Evolutionary conservation across 2,797 vertebrate genomes (phyloP).

Genomic region (Lindbergichthys nudifrons): DNA sequence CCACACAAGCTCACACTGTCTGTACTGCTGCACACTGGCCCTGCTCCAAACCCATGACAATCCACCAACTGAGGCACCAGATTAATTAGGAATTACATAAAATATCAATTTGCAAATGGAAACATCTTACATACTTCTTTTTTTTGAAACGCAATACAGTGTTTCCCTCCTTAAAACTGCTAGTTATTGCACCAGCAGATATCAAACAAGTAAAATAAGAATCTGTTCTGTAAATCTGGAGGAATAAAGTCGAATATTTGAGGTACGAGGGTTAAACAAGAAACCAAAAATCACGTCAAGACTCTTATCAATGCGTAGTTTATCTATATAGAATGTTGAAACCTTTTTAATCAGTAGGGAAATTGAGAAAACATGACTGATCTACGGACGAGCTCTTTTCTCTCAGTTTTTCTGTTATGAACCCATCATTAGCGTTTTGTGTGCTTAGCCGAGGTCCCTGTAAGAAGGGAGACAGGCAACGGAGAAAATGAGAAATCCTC

Average conservation of each 20-base stretch:
- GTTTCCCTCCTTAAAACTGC: background rate
- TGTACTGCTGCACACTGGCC: background rate
- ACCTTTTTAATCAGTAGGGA: conserved; percentile 30
- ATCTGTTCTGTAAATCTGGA: background rate
- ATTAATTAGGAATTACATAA: background rate
- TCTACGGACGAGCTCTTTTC: conserved; percentile 10
- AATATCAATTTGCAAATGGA: background rate
- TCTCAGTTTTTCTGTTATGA: conserved; percentile 17
- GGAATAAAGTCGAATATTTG: conserved; percentile 3
- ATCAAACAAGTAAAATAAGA: background rate
- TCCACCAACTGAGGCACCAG: background rate
- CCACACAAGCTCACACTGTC: conserved; percentile 38
- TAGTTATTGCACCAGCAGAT: conserved; percentile 13
- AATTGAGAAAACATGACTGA: conserved; percentile 25
- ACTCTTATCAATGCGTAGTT: too few relatives aligned
- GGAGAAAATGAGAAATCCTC: conserved; percentile 53
- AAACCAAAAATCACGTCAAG: too few relatives aligned
- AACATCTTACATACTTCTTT: background rate
- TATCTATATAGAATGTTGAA: background rate
- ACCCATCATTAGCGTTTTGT: conserved; percentile 44
- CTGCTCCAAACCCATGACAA: background rate
- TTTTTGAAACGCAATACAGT: background rate
- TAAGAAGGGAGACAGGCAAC: conserved; percentile 15
- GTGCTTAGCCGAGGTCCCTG: conserved; percentile 24
- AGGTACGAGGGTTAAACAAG: conserved; percentile 3